Evolutionary conservation across 2,797 vertebrate species (phyloP).

Genomic region (Melanotaenia maccullochi): DNA sequence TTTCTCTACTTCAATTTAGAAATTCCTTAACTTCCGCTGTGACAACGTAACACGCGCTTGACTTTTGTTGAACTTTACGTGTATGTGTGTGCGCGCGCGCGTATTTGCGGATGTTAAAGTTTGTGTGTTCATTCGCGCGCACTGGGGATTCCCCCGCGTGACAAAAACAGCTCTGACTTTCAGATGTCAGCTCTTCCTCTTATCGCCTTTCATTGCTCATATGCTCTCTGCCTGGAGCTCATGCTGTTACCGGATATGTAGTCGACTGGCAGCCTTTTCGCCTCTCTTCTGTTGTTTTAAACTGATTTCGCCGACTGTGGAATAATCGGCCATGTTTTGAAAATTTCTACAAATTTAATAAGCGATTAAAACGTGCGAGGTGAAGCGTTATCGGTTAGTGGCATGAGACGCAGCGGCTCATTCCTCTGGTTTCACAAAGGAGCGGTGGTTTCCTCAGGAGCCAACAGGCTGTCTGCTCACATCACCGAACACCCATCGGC

Average conservation of each 20-base stretch:
- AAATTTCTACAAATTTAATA: background rate
- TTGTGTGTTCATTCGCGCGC: slow-evolving; percentile 49
- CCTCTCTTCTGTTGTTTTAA: slow-evolving; percentile 5
- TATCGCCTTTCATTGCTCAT: slow-evolving; percentile 67
- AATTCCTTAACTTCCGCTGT: slow-evolving; percentile 3
- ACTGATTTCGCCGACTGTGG: background rate
- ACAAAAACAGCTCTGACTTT: slow-evolving; percentile 75
- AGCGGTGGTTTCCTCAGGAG: slow-evolving; percentile 70
- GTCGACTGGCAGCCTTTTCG: slow-evolving; percentile 24
- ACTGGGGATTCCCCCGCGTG: slow-evolving; percentile 81
- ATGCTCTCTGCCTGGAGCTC: slow-evolving; percentile 52
- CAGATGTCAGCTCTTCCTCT: slow-evolving; percentile 66
- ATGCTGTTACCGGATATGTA: slow-evolving; percentile 62
- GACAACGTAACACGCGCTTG: background rate
- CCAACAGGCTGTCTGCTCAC: slow-evolving; percentile 32
- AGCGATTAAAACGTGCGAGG: background rate
- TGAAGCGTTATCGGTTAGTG: slow-evolving; percentile 52
- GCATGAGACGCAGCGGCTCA: slow-evolving; percentile 75
- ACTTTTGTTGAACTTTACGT: background rate
- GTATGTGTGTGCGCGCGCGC: background rate
- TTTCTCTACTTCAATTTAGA: slow-evolving; percentile 20
- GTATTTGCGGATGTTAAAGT: background rate
- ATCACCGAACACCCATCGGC: slow-evolving; percentile 49
- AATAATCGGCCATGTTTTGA: background rate
- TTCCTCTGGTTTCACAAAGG: slow-evolving; percentile 70